Evolutionary conservation across 2,797 vertebrate genomes (phyloP), one percentile per base, ranked within the genome.

Genomic region (Lates japonicus): DNA sequence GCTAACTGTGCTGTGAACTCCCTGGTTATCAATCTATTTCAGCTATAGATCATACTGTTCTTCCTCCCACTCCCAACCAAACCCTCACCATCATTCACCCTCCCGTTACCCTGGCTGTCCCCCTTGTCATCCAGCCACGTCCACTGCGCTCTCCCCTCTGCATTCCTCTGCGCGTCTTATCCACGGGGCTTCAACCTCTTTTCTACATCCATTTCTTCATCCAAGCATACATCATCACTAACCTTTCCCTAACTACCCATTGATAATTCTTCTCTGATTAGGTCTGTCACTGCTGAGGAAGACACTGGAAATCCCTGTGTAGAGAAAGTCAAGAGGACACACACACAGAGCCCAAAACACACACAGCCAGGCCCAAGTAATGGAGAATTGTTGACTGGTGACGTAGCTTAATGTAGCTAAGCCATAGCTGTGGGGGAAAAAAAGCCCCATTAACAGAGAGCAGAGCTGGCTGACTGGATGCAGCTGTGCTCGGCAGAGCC

Each of bases 351-450:
- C 44, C 54, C 51, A 39, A 65, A 61, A 78, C 72, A 80, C 75
- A 76, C 62, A 67, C 49, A 74, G 76, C 29, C 59, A 31, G 65
- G 82, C 55, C 66, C 37, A 52, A 52, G 65, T 80, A 54, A 78
- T 57, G 59, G 48, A 80, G 78, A 76, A 94, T 93, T 88, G 82
- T 77, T 89, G 76, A 80, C 55, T 20, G 57, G 58, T 94, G 90
- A 93, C 78, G 84, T 92, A 88, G 72, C 66, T 68, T 70, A 73
- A 83, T 88, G 87, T 68, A 91, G 76, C 81, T 76, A 81, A 88
- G 87, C 70, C 71, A 41, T 70, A 61, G 76, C 66, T 85, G 52
- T 51, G 76, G 33, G 55, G 57, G 69, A 16, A n/a, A 48, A 41
- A 61, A 54, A 57, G 66, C 31, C 64, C 59, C 77, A 87, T 87